Conservation (phyloP, 2,797 vertebrate genomes). For the Pogonophryne albipinna region DNA sequence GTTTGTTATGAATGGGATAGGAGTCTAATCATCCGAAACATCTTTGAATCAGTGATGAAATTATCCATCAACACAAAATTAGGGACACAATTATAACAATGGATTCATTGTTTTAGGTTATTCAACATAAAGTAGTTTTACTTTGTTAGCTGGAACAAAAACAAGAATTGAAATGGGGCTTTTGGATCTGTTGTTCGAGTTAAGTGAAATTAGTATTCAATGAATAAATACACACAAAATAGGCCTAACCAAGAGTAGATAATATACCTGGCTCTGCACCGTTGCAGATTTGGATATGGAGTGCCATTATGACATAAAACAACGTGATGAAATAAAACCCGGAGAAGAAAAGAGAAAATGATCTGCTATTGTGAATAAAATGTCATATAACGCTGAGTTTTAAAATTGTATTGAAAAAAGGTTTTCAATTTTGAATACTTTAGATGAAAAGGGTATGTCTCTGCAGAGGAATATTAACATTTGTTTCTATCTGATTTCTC, state of each 20-base stretch:
- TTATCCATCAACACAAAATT: neutral
- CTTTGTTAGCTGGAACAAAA: neutral
- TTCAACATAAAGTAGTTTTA: neutral
- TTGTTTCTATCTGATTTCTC: neutral
- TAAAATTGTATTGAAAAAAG: neutral
- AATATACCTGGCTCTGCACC: neutral
- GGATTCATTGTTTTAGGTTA: neutral
- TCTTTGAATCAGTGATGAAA: conserved; percentile 2
- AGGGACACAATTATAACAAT: neutral
- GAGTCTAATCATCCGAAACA: neutral
- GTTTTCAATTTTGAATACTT: neutral
- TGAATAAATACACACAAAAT: neutral
- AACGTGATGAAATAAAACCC: neutral
- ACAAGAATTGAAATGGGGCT: neutral
- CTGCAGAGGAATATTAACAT: neutral
- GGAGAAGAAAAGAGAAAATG: neutral
- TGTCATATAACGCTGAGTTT: neutral
- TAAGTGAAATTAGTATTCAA: neutral
- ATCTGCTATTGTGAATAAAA: neutral
- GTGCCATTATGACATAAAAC: neutral
- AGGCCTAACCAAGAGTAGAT: neutral
- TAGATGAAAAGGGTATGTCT: too few species aligned
- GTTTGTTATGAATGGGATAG: conserved; percentile 2
- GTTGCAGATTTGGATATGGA: neutral
- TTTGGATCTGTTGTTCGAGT: neutral